phyloP scores from a whole-genome alignment of 2,113 vertebrate genomes.

The Salvelinus namaycush region DNA sequence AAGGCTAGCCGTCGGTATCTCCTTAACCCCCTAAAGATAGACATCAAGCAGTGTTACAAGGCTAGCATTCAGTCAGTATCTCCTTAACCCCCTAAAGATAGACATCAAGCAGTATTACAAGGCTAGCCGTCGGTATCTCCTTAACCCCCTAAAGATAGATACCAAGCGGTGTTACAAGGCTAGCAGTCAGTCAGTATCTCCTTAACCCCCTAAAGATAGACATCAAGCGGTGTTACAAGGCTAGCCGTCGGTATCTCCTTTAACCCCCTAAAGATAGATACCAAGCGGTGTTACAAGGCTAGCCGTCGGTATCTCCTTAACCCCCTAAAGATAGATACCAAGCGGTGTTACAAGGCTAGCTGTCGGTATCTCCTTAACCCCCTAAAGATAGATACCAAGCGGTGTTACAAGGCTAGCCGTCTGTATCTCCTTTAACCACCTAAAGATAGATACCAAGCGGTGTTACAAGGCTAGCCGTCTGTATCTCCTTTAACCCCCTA shows the following conservation, averaged over 20 bases:
- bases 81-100: not conserved
- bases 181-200: not conserved
- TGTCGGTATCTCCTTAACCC: not conserved
- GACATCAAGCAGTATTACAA: no score
- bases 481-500: not conserved
- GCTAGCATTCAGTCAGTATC: not conserved
- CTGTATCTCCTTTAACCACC: not conserved
- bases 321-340: not conserved
- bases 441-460: not conserved
- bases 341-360: not conserved
- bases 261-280: not conserved
- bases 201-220: not conserved
- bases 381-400: not conserved
- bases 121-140: not conserved
- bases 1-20: no score
- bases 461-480: not conserved
- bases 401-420: no score
- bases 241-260: no score
- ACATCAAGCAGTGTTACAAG: not conserved
- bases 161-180: not conserved
- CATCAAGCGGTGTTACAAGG: no score
- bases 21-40: no score
- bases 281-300: no score
- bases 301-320: no score
- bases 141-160: no score